Conservation (phyloP, 2,113 vertebrate genomes). For the Lipophrys pholis region DNA sequence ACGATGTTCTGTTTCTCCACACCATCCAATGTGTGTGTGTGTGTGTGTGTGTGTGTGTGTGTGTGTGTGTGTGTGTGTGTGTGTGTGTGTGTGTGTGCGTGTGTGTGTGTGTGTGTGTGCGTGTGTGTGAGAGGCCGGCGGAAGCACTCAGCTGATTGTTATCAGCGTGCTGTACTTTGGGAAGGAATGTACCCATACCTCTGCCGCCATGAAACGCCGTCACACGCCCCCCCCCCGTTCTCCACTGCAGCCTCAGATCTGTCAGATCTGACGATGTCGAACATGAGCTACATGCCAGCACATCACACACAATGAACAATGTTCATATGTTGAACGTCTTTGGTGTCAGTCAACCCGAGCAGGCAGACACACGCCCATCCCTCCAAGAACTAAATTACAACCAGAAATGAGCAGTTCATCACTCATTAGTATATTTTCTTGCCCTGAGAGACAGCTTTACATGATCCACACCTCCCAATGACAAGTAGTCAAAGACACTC, state of each 20-base stretch:
- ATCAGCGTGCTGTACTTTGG: conserved; percentile 36
- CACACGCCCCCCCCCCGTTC: conserved; percentile 11
- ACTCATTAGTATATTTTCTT: conserved; percentile 5
- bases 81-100: no score
- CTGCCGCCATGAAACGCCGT: conserved; percentile 31
- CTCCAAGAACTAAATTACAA: not conserved
- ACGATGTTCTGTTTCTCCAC: conserved; percentile 62
- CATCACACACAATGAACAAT: conserved; percentile 6
- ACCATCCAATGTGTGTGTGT: conserved; percentile 30
- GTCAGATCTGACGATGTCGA: conserved; percentile 19
- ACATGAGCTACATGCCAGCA: conserved; percentile 5
- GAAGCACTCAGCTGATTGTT: conserved; percentile 53
- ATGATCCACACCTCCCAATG: conserved; percentile 16
- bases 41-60: not conserved
- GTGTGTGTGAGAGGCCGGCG: conserved; percentile 4
- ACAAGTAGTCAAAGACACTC: conserved; percentile 21
- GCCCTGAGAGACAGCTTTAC: conserved; percentile 5
- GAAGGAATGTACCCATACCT: conserved; percentile 58
- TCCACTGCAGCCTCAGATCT: conserved; percentile 20
- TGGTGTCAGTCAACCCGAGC: no score
- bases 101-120: no score
- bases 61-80: no score
- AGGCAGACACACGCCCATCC: not conserved
- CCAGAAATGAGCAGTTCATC: conserved; percentile 12
- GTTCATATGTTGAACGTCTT: not conserved